A percentile compares a stretch with the other conserved stretches of the same genome.
phyloP scores from a whole-genome alignment of 2,888 invertebrate genomes.

The Eurytoma adleriae region DNA sequence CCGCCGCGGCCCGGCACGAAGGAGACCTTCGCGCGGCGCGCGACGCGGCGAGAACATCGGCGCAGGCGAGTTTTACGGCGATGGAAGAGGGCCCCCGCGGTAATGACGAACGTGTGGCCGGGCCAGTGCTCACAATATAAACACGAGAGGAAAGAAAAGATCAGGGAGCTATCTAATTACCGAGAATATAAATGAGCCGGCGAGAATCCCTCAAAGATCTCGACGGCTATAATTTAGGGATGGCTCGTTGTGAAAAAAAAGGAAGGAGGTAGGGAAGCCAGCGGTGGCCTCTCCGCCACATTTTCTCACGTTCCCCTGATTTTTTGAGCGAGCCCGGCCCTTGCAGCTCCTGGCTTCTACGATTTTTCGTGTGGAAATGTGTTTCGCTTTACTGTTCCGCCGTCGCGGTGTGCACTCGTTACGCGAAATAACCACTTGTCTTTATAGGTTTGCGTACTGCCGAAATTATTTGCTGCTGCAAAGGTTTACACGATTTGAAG shows the following conservation, averaged over 20 bases:
- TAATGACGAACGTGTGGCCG: slow-evolving; percentile 64
- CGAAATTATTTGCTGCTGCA: too few relatives aligned
- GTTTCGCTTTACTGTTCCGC: too few relatives aligned
- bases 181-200: slow-evolving; percentile 69
- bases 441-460: too few relatives aligned
- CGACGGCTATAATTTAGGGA: slow-evolving; percentile 53
- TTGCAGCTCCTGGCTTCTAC: not conserved
- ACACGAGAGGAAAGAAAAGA: slow-evolving; percentile 56
- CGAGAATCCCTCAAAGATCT: slow-evolving; percentile 46
- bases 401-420: too few relatives aligned
- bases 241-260: slow-evolving; percentile 16
- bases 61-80: slow-evolving; percentile 53
- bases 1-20: too few relatives aligned
- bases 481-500: too few relatives aligned
- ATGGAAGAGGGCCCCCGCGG: slow-evolving; percentile 51
- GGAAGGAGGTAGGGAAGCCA: too few relatives aligned
- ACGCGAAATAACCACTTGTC: too few relatives aligned
- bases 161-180: slow-evolving; percentile 70
- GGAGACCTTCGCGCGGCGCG: not conserved
- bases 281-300: not conserved
- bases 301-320: slow-evolving; percentile 36
- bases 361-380: too few relatives aligned
- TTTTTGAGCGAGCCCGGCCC: too few relatives aligned
- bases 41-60: not conserved
- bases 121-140: slow-evolving; percentile 59